A percentile compares a stretch with the other conserved stretches of the same genome.
Conservation (phyloP, 2,797 vertebrate species). For the Acrossocheilus fasciatus region DNA sequence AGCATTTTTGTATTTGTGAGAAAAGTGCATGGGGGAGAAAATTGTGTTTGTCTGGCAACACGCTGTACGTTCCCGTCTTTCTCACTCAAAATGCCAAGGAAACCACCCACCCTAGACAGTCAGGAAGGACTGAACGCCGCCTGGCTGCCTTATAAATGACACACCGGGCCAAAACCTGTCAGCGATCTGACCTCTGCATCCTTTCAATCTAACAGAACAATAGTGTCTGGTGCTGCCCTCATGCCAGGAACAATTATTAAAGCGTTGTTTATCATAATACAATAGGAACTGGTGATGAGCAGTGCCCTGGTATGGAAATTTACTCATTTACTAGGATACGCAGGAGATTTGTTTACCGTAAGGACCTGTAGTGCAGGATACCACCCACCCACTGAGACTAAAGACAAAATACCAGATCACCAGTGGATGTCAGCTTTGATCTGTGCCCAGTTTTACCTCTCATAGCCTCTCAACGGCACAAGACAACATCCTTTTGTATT, state of each 20-base stretch:
- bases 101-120: conserved; percentile 33
- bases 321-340: conserved; percentile 25
- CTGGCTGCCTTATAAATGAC: conserved; percentile 23
- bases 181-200: conserved; percentile 35
- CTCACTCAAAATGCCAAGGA: conserved; percentile 31
- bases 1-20: conserved; percentile 15
- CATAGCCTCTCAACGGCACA: background rate
- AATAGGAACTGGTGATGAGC: conserved; percentile 24
- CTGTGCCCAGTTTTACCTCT: background rate
- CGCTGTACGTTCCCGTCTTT: conserved; percentile 26
- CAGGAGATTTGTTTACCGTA: conserved; percentile 17
- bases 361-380: background rate
- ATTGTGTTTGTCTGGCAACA: conserved; percentile 11
- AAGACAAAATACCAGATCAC: conserved; percentile 6
- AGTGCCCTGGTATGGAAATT: background rate
- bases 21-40: background rate
- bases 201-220: conserved; percentile 42
- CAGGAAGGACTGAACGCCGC: conserved; percentile 34
- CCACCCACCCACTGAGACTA: background rate
- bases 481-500: conserved; percentile 1
- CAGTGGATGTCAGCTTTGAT: conserved; percentile 1
- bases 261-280: conserved; percentile 22
- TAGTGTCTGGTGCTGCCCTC: conserved; percentile 13
- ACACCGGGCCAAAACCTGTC: conserved; percentile 27
- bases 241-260: conserved; percentile 38